phyloP scores from a whole-genome alignment of 2,797 vertebrate species.

The Apogon hyalosoma region DNA sequence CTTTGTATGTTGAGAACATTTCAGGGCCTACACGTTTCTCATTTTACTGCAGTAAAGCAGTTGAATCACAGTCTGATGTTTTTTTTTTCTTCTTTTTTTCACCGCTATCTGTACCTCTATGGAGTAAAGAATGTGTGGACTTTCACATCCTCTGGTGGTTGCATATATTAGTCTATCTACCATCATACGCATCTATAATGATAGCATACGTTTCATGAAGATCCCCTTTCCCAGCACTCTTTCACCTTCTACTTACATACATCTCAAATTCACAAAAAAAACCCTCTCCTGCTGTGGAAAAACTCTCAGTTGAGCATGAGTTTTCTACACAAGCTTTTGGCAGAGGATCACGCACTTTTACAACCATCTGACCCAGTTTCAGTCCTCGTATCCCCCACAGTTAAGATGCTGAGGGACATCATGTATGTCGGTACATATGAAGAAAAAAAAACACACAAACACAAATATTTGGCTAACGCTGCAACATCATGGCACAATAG shows the following conservation, averaged over 20 bases:
- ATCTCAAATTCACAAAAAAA: constrained; percentile 14
- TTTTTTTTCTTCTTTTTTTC: too few species aligned
- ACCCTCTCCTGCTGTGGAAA: constrained; percentile 21
- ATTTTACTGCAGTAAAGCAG: too few species aligned
- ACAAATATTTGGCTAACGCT: constrained; percentile 39
- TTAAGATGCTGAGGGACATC: constrained; percentile 42
- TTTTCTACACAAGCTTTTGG: constrained; percentile 58
- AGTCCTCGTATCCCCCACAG: constrained; percentile 36
- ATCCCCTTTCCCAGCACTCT: not conserved
- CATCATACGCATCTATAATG: constrained; percentile 9
- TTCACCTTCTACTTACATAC: constrained; percentile 12
- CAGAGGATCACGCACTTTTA: constrained; percentile 49
- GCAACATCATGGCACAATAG: constrained; percentile 1
- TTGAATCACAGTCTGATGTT: too few species aligned
- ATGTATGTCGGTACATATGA: constrained; percentile 27
- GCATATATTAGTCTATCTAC: not conserved
- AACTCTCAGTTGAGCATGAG: constrained; percentile 39
- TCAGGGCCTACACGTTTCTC: too few species aligned
- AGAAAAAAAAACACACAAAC: constrained; percentile 13
- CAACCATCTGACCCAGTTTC: constrained; percentile 75
- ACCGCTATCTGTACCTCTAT: too few species aligned
- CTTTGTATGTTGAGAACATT: too few species aligned
- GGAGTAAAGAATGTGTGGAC: too few species aligned
- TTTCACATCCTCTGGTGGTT: not conserved
- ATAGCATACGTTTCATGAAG: not conserved